Conservation (phyloP, 2,888 invertebrate species). For the Morpho helenor region DNA sequence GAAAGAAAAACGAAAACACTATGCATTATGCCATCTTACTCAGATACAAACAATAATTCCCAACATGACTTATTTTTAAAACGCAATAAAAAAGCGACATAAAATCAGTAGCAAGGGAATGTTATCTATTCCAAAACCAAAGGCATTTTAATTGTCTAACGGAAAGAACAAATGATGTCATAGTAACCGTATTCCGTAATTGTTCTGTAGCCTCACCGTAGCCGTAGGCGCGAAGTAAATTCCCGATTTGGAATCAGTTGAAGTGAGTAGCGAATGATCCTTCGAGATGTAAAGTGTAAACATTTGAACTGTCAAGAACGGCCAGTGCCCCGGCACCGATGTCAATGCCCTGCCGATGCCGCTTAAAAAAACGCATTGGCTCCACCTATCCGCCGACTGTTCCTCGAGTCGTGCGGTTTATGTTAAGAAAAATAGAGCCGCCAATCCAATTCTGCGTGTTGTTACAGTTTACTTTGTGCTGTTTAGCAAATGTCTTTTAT, state of each 20-base stretch:
- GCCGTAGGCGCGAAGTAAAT: slow-evolving; percentile 18
- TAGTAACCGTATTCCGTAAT: slow-evolving; percentile 16
- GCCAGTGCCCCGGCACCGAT: slow-evolving; percentile 69
- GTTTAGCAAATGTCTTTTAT: not conserved
- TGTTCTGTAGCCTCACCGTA: slow-evolving; percentile 4
- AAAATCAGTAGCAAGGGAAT: not conserved
- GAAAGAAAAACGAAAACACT: too few species aligned
- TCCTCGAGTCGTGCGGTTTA: slow-evolving; percentile 45
- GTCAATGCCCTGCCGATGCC: slow-evolving; percentile 75
- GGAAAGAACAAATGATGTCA: slow-evolving; percentile 14
- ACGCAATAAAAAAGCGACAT: too few species aligned
- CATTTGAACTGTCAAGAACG: slow-evolving; percentile 79
- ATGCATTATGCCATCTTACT: too few species aligned
- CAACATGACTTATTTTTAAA: too few species aligned
- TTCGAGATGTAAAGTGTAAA: slow-evolving; percentile 68
- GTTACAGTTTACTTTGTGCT: slow-evolving; percentile 6
- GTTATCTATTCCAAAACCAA: slow-evolving; percentile 6
- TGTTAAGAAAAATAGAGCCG: slow-evolving; percentile 40
- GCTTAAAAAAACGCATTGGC: slow-evolving; percentile 74
- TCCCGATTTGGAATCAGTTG: slow-evolving; percentile 24
- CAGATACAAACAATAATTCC: too few species aligned
- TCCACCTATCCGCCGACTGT: slow-evolving; percentile 57
- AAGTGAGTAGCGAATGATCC: slow-evolving; percentile 56
- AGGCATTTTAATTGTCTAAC: slow-evolving; percentile 15
- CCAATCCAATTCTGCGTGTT: slow-evolving; percentile 17